Conservation (phyloP, 2,113 vertebrate genomes). For the Pimephales promelas region DNA sequence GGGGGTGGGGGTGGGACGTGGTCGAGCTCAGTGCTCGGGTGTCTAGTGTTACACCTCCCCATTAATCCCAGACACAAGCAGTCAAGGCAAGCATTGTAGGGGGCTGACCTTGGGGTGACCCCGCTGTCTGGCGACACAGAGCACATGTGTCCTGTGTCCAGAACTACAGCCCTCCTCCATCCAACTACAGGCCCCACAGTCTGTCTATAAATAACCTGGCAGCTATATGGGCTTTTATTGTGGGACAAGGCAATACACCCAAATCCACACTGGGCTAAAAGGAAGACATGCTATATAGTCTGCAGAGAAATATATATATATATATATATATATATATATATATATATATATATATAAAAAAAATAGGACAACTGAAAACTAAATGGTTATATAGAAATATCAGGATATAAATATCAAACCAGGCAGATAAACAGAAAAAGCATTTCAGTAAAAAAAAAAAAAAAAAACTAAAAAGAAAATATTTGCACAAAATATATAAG, state of each 20-base stretch:
- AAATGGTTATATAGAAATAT: not conserved
- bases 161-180: conserved; percentile 17
- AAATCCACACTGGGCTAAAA: conserved; percentile 23
- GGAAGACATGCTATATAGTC: not conserved
- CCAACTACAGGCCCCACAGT: conserved; percentile 14
- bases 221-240: conserved; percentile 38
- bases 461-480: not conserved
- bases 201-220: conserved; percentile 39
- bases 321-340: no score
- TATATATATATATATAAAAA: no score
- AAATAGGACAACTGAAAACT: no score
- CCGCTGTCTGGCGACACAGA: conserved; percentile 48
- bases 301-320: not conserved
- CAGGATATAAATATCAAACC: not conserved
- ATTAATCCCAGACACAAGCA: conserved; percentile 47
- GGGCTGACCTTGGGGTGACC: conserved; percentile 55
- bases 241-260: not conserved
- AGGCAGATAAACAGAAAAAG: not conserved
- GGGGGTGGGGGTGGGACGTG: not conserved
- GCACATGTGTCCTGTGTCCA: conserved; percentile 54
- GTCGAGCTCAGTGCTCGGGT: not conserved
- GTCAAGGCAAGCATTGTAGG: conserved; percentile 42
- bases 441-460: not conserved
- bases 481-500: not conserved
- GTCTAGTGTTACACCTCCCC: conserved; percentile 32